Evolutionary conservation across 2,113 vertebrate genomes (phyloP).

Genomic region (Callaeas wilsoni): DNA sequence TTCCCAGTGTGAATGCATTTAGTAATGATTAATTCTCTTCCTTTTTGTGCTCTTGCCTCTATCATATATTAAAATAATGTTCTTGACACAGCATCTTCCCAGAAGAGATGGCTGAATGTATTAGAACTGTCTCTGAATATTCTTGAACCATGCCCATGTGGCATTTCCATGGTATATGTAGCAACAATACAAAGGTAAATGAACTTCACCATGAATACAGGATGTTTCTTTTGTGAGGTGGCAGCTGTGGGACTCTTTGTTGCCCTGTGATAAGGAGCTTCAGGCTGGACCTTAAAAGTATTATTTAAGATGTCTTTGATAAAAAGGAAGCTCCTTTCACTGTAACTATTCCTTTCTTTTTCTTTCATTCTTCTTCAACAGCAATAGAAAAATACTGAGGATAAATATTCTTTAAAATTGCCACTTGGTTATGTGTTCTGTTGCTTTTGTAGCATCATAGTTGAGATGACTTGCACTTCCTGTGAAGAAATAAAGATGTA

Average conservation of each 20-base stretch:
- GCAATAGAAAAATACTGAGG: background rate
- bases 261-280: background rate
- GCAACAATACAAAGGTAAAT: background rate
- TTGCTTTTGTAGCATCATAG: background rate
- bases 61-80: background rate
- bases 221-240: background rate
- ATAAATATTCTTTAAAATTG: background rate
- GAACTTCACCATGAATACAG: background rate
- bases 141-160: background rate
- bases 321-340: background rate
- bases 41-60: background rate
- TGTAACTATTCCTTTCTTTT: background rate
- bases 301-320: background rate
- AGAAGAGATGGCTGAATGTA: background rate
- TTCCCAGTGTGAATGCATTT: background rate
- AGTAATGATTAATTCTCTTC: background rate
- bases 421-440: background rate
- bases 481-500: background rate
- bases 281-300: background rate
- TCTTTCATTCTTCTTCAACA: background rate
- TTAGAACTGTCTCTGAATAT: background rate
- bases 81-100: background rate
- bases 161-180: background rate
- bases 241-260: background rate
- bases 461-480: background rate